A percentile compares a stretch with the other conserved stretches of the same genome.
phyloP scores from a whole-genome alignment of 2,113 vertebrate genomes.

The Mustelus asterias region DNA sequence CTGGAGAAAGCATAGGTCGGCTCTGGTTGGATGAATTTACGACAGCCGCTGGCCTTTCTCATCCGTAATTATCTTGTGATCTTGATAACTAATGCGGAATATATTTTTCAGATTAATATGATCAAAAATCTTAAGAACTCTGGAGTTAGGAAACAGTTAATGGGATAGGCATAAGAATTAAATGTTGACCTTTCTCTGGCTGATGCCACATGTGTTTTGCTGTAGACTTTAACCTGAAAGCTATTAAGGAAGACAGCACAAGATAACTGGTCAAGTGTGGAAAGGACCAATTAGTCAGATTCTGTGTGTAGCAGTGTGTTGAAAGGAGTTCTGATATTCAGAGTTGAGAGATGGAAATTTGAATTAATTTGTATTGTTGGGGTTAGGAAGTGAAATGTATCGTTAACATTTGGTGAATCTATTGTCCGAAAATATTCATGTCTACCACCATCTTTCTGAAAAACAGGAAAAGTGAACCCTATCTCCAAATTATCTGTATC shows the following conservation, averaged over 20 bases:
- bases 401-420: neutral
- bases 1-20: no score
- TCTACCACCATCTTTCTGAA: neutral
- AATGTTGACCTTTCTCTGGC: neutral
- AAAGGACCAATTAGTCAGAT: slow-evolving; percentile 31
- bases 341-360: slow-evolving; percentile 9
- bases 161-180: neutral
- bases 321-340: slow-evolving; percentile 25
- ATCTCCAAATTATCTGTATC: neutral
- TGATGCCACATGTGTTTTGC: slow-evolving; percentile 4
- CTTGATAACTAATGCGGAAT: neutral
- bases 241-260: slow-evolving; percentile 5
- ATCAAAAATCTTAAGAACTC: neutral
- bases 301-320: neutral
- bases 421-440: neutral
- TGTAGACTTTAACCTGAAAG: slow-evolving; percentile 18
- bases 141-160: neutral
- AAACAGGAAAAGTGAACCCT: neutral
- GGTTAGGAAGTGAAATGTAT: neutral
- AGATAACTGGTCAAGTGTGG: slow-evolving; percentile 20
- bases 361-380: slow-evolving; percentile 9
- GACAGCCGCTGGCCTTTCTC: neutral
- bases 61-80: neutral
- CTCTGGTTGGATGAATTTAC: neutral
- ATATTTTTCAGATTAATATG: neutral